Percentiles rank a stretch among this genome's conserved stretches.
Conservation (phyloP, 2,797 vertebrate genomes). For the Sebastes steindachneri region DNA sequence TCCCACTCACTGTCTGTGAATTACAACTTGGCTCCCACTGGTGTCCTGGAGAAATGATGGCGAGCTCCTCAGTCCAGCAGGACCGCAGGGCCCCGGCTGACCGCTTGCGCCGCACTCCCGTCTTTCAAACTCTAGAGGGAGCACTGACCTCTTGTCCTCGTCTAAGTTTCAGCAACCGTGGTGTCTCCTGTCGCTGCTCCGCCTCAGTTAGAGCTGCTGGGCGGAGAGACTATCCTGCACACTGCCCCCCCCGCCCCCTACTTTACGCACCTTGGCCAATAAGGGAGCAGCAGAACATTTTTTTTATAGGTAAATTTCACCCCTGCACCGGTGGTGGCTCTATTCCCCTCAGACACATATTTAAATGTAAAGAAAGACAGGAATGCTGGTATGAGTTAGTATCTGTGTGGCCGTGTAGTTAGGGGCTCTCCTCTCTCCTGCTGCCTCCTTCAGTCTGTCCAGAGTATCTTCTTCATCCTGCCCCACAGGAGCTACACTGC, state of each 20-base stretch:
- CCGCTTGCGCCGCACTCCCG: constrained; percentile 51
- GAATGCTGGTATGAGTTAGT: constrained; percentile 2
- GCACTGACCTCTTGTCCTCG: constrained; percentile 59
- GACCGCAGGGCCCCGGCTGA: constrained; percentile 79
- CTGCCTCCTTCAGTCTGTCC: neutral
- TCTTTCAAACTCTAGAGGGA: constrained; percentile 73
- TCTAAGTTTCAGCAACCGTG: neutral
- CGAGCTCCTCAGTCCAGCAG: constrained; percentile 81
- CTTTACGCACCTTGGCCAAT: constrained; percentile 17
- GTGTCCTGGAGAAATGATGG: constrained; percentile 18
- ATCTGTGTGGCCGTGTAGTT: neutral
- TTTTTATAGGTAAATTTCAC: neutral
- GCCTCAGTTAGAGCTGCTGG: neutral
- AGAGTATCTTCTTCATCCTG: neutral
- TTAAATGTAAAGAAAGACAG: neutral
- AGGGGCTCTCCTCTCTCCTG: constrained; percentile 1
- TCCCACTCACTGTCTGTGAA: neutral
- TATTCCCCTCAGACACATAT: neutral
- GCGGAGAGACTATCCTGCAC: neutral
- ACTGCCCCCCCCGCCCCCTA: neutral
- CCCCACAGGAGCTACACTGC: neutral
- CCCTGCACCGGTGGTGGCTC: neutral
- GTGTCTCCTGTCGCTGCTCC: neutral
- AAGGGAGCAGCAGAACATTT: constrained; percentile 1
- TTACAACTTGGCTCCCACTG: neutral